Evolutionary conservation across 1,140 invertebrate genomes (phyloP), one percentile per base, ranked within the genome.

Genomic region (Amyelois transitella): DNA sequence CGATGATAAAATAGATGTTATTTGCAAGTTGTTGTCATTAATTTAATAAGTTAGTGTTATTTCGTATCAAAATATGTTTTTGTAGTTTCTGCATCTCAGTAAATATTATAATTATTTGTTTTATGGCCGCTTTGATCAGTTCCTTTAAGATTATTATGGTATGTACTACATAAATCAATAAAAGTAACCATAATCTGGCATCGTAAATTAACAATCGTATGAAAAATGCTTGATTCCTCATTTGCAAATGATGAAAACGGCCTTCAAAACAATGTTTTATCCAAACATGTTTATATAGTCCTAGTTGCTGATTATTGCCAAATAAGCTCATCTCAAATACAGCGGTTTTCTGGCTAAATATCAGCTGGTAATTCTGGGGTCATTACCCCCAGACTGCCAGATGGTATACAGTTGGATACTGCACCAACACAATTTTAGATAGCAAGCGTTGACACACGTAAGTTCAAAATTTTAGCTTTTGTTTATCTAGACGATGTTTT

Each of bases 281-380:
- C 19, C 45, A 45, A 45, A n/a, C 20, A 12, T 48, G 6, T 48
- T 21, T 48, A 48, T 10, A 1, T 48, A 21, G 19, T 21, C 6
- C 45, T 48, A 48, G 45, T 21, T n/a, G 45, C 20, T 19, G 45
- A 12, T 14, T 48, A 21, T 21, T 20, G 21, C 2, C 45, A 48
- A 20, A 14, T 48, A 21, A 12, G 21, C 18, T 10, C 47, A 49
- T 24, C 45, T 38, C 10, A 20, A 10, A 20, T 25, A 17, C 10
- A 43, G 43, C 24, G 71, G 77, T 57, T 43, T 19, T 57, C 59
- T 72, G 77, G 91, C 93, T 91, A 94, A 97, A 96, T 97, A 97
- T 97, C 95, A 97, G 94, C 95, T 96, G 94, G 95, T 96, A 97
- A 96, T 96, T 96, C 95, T 96, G 95, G 95, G 94, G 77, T 83